Evolutionary conservation across 2,113 vertebrate species (phyloP), one percentile per base, ranked within the genome.

Genomic region (Phylloscopus trochiloides): DNA sequence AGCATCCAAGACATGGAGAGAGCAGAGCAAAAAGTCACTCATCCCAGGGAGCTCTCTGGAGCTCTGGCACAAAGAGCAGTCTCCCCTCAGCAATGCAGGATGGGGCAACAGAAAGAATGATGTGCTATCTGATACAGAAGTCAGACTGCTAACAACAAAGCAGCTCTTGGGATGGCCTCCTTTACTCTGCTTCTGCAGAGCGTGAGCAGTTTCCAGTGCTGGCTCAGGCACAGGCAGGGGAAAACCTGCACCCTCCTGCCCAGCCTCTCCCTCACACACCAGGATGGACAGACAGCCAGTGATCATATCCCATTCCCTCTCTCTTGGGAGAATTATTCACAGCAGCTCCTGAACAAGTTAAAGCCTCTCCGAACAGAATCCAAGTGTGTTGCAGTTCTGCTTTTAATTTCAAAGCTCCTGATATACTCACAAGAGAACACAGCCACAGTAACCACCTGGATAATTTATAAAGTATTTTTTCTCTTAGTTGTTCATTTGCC

Each of bases 311-410:
- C 17, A 47, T 7, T 38, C 24, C 26, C 28, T 24, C 8, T 66
- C 66, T 25, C n/a, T 45, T 29, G 32, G 6, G 11, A 70, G 42
- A 76, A 57, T n/a, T 52, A 57, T 32, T 66, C 71, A n/a, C 28
- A 70, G 68, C 66, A 91, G 54, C 29, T 79, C n/a, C 48, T 17
- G 17, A 67, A 21, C 50, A 76, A 65, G 28, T 24, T 13, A 62
- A 71, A 48, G 31, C 17, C 40, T 22, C 65, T 73, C 66, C 2
- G 6, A 80, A 50, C 1, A 34, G 29, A 51, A 61, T 29, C 20
- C 0, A 1, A 83, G 18, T 25, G 50, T 3, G 18, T 0, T 50
- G 62, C 2, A 2, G 36, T 34, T 82, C 59, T 66, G 45, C 2
- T 87, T 57, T 82, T 40, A 9, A n/a, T 80, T 83, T 58, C 76